Evolutionary conservation across 2,888 invertebrate species (phyloP).

Genomic region (Pachliopta kotzebuea): DNA sequence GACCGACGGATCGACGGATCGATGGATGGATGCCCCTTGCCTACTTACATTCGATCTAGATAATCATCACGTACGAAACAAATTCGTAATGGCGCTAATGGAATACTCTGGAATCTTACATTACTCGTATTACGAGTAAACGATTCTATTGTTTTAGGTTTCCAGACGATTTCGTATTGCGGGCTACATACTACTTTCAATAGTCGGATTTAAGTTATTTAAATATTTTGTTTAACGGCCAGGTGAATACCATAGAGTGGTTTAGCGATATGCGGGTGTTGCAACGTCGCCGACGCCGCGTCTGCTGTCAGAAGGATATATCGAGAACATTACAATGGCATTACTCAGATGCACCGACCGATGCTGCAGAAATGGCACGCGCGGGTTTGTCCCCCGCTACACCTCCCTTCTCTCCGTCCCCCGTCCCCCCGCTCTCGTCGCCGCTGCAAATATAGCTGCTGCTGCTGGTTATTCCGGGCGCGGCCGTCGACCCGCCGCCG

Average conservation of each 20-base stretch:
- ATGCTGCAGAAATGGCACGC: constrained; percentile 79
- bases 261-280: constrained; percentile 31
- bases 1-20: constrained; percentile 32
- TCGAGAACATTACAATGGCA: constrained; percentile 78
- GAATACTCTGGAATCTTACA: constrained; percentile 7
- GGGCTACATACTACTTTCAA: neutral
- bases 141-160: neutral
- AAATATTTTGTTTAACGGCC: constrained; percentile 30
- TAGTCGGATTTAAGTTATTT: neutral
- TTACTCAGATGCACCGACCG: constrained; percentile 80
- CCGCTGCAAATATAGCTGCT: constrained; percentile 78
- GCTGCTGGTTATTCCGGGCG: constrained; percentile 77
- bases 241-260: constrained; percentile 30
- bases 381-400: constrained; percentile 40
- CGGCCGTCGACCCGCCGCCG: constrained; percentile 79
- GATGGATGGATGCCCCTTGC: constrained; percentile 38
- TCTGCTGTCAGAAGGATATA: constrained; percentile 69
- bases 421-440: constrained; percentile 60
- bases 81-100: constrained; percentile 39
- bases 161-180: neutral
- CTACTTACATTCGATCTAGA: constrained; percentile 39
- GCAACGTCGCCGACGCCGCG: constrained; percentile 56
- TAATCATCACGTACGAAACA: constrained; percentile 37
- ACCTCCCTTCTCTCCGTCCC: constrained; percentile 48
- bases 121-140: neutral